Percentiles rank a stretch among this genome's conserved stretches.
phyloP scores from a whole-genome alignment of 1,140 invertebrate species.

The Philaenus spumarius region DNA sequence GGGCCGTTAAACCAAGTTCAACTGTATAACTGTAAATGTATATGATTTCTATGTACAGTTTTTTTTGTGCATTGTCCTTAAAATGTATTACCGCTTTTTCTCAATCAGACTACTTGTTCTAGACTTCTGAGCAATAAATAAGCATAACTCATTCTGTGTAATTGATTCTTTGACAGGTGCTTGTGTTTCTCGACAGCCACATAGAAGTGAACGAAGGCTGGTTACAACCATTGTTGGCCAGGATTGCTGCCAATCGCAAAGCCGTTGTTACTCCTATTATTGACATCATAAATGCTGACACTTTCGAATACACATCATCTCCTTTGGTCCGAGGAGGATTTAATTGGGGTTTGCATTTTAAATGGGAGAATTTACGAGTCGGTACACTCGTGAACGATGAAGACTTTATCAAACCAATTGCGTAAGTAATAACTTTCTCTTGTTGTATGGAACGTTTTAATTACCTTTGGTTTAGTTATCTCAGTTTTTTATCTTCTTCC shows the following conservation, averaged over 20 bases:
- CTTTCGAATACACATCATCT: slow-evolving; percentile 82
- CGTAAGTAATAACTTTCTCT: too few relatives aligned
- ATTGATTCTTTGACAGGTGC: slow-evolving; percentile 49
- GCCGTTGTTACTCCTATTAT: slow-evolving; percentile 84
- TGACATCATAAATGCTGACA: slow-evolving; percentile 96
- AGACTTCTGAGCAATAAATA: not conserved
- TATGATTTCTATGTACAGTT: too few relatives aligned
- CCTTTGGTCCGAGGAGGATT: slow-evolving; percentile 83
- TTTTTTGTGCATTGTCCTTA: too few relatives aligned
- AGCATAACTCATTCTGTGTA: too few relatives aligned
- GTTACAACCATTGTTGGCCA: slow-evolving; percentile 76
- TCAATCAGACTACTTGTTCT: too few relatives aligned
- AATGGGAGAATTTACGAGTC: slow-evolving; percentile 85
- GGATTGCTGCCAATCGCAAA: slow-evolving; percentile 58
- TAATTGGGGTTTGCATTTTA: slow-evolving; percentile 94
- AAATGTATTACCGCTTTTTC: too few relatives aligned
- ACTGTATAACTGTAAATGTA: too few relatives aligned
- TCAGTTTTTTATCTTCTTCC: too few relatives aligned
- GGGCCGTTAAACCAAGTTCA: too few relatives aligned
- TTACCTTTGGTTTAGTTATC: too few relatives aligned
- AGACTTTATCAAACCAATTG: slow-evolving; percentile 82
- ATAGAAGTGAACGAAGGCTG: slow-evolving; percentile 90
- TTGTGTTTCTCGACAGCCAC: slow-evolving; percentile 94
- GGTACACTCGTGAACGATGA: slow-evolving; percentile 51
- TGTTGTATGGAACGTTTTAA: too few relatives aligned